Evolutionary conservation across 2,113 vertebrate species (phyloP).

Genomic region (Indicator maculatus): DNA sequence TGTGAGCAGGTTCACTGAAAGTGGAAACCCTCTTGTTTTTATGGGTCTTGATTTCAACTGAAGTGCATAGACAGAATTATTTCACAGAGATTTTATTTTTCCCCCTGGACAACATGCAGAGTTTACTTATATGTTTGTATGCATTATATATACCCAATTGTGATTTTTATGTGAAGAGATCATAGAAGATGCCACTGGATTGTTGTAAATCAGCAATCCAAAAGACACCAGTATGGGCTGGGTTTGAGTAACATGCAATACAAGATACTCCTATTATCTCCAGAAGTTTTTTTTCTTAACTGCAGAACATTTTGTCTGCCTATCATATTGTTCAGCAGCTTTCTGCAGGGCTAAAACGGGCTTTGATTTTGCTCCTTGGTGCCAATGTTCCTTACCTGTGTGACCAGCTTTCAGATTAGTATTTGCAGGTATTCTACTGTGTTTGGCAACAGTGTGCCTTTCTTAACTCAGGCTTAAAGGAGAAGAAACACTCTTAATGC

Average conservation of each 20-base stretch:
- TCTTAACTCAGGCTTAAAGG: not conserved
- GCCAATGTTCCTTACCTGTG: not conserved
- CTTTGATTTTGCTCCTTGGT: constrained; percentile 11
- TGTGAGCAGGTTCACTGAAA: constrained; percentile 23
- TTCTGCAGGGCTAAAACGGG: not conserved
- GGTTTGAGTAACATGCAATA: not conserved
- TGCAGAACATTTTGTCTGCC: not conserved
- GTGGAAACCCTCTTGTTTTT: constrained; percentile 32
- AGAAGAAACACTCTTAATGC: not conserved
- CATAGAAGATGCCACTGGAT: not conserved
- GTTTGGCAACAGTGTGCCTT: not conserved
- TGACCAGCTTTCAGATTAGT: not conserved
- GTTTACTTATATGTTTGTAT: not conserved
- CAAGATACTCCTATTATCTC: not conserved
- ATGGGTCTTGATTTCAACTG: constrained; percentile 34
- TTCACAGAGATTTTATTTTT: constrained; percentile 6
- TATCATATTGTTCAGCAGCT: not conserved
- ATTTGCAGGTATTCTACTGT: not conserved
- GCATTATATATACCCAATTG: not conserved
- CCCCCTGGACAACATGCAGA: not conserved
- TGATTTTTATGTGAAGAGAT: constrained; percentile 15
- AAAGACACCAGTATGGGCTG: not conserved
- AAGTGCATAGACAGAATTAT: not conserved
- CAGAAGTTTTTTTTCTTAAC: not conserved
- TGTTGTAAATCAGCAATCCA: not conserved